Conservation (phyloP, 1,140 invertebrate species). For the Trichomalopsis sarcophagae region DNA sequence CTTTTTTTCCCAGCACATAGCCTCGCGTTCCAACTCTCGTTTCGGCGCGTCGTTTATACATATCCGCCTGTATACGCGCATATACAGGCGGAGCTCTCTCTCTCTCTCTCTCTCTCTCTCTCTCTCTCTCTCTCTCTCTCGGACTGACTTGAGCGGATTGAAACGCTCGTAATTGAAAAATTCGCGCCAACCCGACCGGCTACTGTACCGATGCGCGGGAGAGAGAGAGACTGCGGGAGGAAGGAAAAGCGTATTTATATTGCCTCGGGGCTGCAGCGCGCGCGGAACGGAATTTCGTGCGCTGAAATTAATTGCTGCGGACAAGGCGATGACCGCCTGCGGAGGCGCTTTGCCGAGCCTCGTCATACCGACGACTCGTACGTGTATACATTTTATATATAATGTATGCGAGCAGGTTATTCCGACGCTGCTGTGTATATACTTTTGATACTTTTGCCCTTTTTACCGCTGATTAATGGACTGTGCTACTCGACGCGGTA, state of each 20-base stretch:
- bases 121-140: neutral
- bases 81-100: neutral
- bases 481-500: too few species aligned
- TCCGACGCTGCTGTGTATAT: too few species aligned
- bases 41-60: neutral
- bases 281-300: constrained; percentile 25
- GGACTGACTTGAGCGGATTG: constrained; percentile 23
- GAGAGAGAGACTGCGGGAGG: too few species aligned
- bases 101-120: too few species aligned
- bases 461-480: too few species aligned
- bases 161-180: constrained; percentile 61
- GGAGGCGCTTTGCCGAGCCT: too few species aligned
- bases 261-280: neutral
- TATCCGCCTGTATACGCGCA: neutral
- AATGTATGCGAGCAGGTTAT: too few species aligned
- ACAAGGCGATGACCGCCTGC: neutral
- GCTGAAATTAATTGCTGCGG: constrained; percentile 44
- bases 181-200: constrained; percentile 1
- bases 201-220: neutral
- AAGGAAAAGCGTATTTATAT: constrained; percentile 34
- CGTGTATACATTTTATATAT: too few species aligned
- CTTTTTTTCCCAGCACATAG: constrained; percentile 22
- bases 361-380: too few species aligned
- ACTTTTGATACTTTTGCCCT: too few species aligned
- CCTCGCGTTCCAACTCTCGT: constrained; percentile 25